These are phyloP conservation scores for Sebastes alutus DNA, from an alignment of 2,797 vertebrate genomes.

Conservation along the genomic window DNA sequence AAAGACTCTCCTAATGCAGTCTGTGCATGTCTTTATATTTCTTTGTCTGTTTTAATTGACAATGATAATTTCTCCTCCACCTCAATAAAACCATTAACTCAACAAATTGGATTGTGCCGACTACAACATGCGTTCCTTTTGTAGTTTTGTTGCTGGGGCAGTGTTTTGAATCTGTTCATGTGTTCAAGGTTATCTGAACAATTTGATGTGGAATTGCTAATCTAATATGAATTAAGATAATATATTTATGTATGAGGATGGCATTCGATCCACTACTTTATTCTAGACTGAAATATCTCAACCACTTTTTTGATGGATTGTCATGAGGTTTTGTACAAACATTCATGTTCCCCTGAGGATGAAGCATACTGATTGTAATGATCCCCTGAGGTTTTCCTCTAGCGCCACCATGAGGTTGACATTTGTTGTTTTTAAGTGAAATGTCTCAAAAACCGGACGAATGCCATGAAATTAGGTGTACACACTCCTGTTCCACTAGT, in stretches of 20 bases:
- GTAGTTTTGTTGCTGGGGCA: background rate
- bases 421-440: background rate
- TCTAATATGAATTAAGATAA: background rate
- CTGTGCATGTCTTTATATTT: background rate
- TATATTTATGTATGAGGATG: background rate
- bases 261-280: background rate
- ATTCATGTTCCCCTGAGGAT: background rate
- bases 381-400: background rate
- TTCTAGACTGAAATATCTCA: background rate
- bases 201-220: background rate
- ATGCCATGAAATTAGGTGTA: background rate
- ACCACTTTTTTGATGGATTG: background rate
- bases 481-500: background rate
- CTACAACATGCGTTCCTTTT: background rate
- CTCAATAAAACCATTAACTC: conserved; percentile 31
- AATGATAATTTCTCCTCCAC: conserved; percentile 13
- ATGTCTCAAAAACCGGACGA: background rate
- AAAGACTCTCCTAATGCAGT: conserved; percentile 26
- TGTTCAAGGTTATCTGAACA: background rate
- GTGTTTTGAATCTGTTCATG: background rate
- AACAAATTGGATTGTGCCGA: conserved; percentile 10
- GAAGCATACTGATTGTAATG: background rate
- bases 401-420: background rate
- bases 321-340: background rate
- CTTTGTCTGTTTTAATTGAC: conserved; percentile 61